Evolutionary conservation across 2,113 vertebrate species (phyloP), one percentile per base, ranked within the genome.

Genomic region (Eretmodus cyanostictus): DNA sequence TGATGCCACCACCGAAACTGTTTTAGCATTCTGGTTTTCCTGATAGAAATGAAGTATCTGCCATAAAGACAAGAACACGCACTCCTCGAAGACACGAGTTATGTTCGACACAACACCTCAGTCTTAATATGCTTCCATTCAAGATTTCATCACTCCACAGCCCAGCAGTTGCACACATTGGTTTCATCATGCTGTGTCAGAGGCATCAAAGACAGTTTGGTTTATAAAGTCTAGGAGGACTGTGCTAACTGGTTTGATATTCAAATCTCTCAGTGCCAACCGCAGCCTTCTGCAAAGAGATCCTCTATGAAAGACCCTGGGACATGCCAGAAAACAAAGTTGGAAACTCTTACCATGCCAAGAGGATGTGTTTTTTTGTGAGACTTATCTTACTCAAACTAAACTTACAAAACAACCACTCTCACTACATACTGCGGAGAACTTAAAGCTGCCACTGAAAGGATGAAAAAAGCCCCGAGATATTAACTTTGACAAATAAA

Each of bases 121-220:
- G 55, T 38, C 34, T 90, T 78, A 83, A 36, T 90, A 63, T 66
- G 87, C 24, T 83, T 83, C 59, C 83, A 91, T 86, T 90, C 83
- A 61, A 29, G 82, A 90, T 92, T 92, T 92, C 90, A 83, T 95
- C 94, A 87, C 59, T 61, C 51, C 76, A 24, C 2, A 57, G 40
- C 80, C 10, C 12, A 87, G 78, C 54, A 71, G 80, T 81, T 51
- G 83, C 66, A 55, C 27, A 42, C 47, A 27, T 71, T 66, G 66
- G 82, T 91, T 92, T 90, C 90, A 90, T 94, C 94, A 90, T 73
- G 76, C 84, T 87, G 93, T 81, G 90, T 89, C 89, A 83, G 38
- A 63, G 53, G 90, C 89, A 89, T 95, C 93, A 96, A 93, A 95
- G 66, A 55, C 85, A 61, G 59, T 82, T 84, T 59, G 31, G 27